Evolutionary conservation across 2,113 vertebrate species (phyloP), one percentile per base, ranked within the genome.

Genomic region (Columbina picui): DNA sequence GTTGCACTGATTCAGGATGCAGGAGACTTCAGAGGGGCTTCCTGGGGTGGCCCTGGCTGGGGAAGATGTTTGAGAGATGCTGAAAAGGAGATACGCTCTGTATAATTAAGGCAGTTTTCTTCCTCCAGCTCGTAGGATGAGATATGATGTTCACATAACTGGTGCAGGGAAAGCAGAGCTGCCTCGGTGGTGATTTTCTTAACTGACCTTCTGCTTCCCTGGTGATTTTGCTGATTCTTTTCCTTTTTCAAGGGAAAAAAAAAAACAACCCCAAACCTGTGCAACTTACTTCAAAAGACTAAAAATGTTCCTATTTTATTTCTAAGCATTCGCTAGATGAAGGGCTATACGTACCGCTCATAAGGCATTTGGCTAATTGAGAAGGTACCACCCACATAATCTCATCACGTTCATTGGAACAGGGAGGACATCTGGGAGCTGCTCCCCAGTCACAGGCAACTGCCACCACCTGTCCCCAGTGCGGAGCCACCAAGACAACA

Each of bases 251-350:
- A 23, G 27, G 2, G 30, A 29, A 57, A 57, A 6, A 19, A 60
- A 22, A 71, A 61, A 53, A 20, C 21, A 18, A 43, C 16, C 12
- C 41, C 43, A 19, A 45, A 45, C 43, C 43, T 22, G 45, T 2
- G 36, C 9, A n/a, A 27, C 21, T 12, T 7, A 18, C 38, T 74
- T 89, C 25, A 82, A 20, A 34, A 43, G 87, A 23, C 36, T 83
- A 75, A 82, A 78, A 70, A 3, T 7, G 5, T 12, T 34, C 57
- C 32, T 63, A 13, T 90, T 90, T 84, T 68, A 18, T 83, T 75
- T 78, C 32, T 45, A 84, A 75, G 70, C 4, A 2, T 74, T 92
- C 84, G 83, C 86, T 90, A 93, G 69, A 84, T n/a, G 70, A 85
- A 29, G 34, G 69, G 63, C 26, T 94, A 23, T 29, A 1, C 1